Percentiles rank a stretch among this genome's conserved stretches.
phyloP scores from a whole-genome alignment of 2,113 vertebrate species.

The Anoura caudifer region DNA sequence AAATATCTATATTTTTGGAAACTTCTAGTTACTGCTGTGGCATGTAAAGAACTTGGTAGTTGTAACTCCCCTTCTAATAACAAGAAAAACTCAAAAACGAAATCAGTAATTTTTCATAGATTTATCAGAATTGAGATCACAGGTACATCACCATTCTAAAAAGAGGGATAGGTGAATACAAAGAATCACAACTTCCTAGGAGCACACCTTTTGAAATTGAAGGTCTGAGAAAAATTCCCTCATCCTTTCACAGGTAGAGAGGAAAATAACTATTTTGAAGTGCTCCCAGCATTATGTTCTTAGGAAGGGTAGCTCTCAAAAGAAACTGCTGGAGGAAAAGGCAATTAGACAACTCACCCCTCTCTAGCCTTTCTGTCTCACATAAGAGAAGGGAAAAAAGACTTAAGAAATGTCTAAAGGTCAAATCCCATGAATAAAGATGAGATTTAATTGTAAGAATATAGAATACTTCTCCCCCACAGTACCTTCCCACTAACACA shows the following conservation, averaged over 20 bases:
- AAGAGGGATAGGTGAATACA: neutral
- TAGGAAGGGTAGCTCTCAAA: neutral
- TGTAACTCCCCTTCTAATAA: neutral
- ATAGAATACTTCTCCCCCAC: neutral
- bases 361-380: neutral
- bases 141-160: neutral
- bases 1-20: neutral
- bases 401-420: neutral
- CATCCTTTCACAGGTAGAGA: neutral
- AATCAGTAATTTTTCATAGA: neutral
- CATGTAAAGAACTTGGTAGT: neutral
- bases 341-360: neutral
- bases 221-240: neutral
- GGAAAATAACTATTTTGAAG: neutral
- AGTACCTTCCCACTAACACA: neutral
- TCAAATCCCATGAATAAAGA: neutral
- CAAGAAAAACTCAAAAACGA: neutral
- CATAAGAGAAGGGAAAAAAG: neutral
- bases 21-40: neutral
- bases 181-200: neutral
- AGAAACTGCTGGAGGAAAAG: neutral
- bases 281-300: neutral
- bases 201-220: neutral
- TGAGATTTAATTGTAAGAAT: neutral
- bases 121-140: neutral